Evolutionary conservation across 2,113 vertebrate genomes (phyloP).

Genomic region (Muntiacus reevesi): DNA sequence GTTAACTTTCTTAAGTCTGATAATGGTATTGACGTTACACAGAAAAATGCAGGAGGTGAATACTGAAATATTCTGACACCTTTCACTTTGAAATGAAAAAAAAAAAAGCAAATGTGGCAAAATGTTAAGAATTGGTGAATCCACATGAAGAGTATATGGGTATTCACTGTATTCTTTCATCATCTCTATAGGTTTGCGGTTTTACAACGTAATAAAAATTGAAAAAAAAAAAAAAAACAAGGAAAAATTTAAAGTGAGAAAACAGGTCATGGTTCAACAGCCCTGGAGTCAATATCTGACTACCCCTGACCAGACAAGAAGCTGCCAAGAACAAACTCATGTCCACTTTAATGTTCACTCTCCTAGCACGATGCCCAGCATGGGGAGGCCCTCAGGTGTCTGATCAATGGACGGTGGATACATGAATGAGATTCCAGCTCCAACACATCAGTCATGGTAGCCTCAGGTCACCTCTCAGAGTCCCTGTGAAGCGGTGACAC

Average conservation of each 20-base stretch:
- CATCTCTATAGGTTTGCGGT: background rate
- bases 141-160: background rate
- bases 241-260: background rate
- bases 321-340: background rate
- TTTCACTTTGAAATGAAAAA: background rate
- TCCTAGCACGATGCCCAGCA: background rate
- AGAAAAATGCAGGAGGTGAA: background rate
- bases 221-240: background rate
- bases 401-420: no score
- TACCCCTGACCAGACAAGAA: background rate
- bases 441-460: rapidly evolving
- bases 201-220: background rate
- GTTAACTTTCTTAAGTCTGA: background rate
- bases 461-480: background rate
- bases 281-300: background rate
- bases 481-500: background rate
- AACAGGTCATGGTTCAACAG: background rate
- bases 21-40: rapidly evolving
- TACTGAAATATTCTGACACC: background rate
- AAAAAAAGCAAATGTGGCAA: background rate
- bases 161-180: background rate
- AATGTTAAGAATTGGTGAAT: background rate
- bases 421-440: background rate
- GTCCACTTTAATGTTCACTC: background rate
- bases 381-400: background rate